Base-by-base conservation (phyloP, 2,113 vertebrate genomes). In the Brienomyrus longianalis region DNA sequence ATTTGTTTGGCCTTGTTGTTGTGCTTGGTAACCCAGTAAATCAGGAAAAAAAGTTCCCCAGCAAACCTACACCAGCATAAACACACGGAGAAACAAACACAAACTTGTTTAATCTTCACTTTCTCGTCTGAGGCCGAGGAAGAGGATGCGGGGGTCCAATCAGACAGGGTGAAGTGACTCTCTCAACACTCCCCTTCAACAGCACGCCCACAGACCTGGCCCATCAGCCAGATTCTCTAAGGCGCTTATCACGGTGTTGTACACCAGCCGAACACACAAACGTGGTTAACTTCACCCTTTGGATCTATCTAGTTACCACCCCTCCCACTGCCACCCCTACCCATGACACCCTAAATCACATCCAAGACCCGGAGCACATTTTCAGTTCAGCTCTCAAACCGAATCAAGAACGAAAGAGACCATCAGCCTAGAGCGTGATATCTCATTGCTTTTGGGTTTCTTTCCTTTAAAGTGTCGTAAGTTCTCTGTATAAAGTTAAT, bases 11-110 rank as follows among this genome's bases (percentile, higher is more conserved):
- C 86, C 51, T 56, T 15, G 39, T 47, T 90, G 90, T 88, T 86
- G 86, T 59, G 70, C 86, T 83, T 88, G 54, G 90, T 59, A 90
- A 80, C 90, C 87, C 39, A 90, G 87, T 52, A 88, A 88, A 87
- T 23, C 27, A 70, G 35, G 31, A 39, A 54, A 39, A 54, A 52
- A 87, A 87, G 85, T 62, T 84, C 51, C 27, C 86, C 74, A 83
- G 43, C 74, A 88, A 90, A 84, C 87, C 74, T 83, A 90, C 43
- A n/a, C 48, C 89, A 87, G 19, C 50, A 83, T 52, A 85, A 83
- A 89, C 80, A 59, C 52, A 27, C 39, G 21, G 31, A 85, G 77
- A 62, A 83, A 89, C 39, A 48, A 83, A 59, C 50, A 89, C 10
- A 83, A 85, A 48, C 87, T 66, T 88, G 90, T 88, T 90, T 83